Evolutionary conservation across 2,888 invertebrate species (phyloP).

Genomic region (Brenthis daphne): DNA sequence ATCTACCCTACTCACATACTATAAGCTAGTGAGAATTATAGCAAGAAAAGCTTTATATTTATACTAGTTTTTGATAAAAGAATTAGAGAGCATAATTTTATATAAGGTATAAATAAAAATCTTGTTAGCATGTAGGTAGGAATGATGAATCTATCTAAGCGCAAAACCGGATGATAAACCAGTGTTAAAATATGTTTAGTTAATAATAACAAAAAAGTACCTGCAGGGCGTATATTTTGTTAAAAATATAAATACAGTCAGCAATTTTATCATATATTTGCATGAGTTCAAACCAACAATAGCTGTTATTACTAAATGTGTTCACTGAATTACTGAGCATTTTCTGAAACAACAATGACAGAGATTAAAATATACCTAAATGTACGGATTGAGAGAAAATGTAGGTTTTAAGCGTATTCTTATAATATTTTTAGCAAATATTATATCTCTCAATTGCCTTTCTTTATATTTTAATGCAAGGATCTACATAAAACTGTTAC

Average conservation of each 20-base stretch:
- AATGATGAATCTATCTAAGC: too few species aligned
- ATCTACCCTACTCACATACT: too few species aligned
- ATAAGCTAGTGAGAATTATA: too few species aligned
- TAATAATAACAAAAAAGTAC: constrained; percentile 42
- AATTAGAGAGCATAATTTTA: too few species aligned
- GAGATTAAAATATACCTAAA: constrained; percentile 17
- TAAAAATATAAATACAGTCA: constrained; percentile 57
- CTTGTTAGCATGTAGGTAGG: too few species aligned
- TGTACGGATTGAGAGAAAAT: background rate
- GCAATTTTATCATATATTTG: constrained; percentile 64
- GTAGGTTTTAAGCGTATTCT: background rate
- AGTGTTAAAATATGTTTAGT: background rate
- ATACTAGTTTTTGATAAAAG: too few species aligned
- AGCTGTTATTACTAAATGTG: constrained; percentile 40
- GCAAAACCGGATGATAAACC: too few species aligned
- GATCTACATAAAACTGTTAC: too few species aligned
- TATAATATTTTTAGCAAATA: background rate
- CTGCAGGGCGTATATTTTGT: constrained; percentile 60
- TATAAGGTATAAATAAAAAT: too few species aligned
- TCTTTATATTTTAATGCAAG: too few species aligned
- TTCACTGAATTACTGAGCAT: constrained; percentile 41
- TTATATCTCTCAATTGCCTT: too few species aligned
- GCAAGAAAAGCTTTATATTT: too few species aligned
- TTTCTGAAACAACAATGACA: constrained; percentile 42
- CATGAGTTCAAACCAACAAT: constrained; percentile 66